A percentile compares a stretch with the other conserved stretches of the same genome.
phyloP scores from a whole-genome alignment of 2,113 vertebrate species.

The Dicrurus megarhynchus region DNA sequence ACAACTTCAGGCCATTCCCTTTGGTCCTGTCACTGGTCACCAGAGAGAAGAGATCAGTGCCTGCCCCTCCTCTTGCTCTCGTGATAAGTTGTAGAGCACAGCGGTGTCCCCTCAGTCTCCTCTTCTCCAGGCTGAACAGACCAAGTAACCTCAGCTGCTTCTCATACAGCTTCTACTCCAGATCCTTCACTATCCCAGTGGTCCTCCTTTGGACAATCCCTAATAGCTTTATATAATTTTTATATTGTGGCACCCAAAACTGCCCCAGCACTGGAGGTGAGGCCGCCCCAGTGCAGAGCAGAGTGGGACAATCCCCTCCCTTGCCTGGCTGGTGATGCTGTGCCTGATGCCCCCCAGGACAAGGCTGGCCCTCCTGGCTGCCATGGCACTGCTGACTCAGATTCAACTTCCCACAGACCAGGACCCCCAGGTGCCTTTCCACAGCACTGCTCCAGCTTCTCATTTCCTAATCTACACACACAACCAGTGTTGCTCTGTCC shows the following conservation, averaged over 20 bases:
- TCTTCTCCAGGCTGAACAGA: not conserved
- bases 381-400: not conserved
- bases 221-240: not conserved
- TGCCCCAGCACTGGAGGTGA: not conserved
- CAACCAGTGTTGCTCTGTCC: not conserved
- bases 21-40: not conserved
- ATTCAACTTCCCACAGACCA: fast-evolving
- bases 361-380: not conserved
- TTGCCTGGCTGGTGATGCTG: fast-evolving
- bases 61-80: not conserved
- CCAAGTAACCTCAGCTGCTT: not conserved
- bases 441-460: not conserved
- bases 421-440: not conserved
- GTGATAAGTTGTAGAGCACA: not conserved
- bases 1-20: not conserved
- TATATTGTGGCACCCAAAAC: not conserved
- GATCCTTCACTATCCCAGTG: fast-evolving
- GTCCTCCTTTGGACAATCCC: not conserved
- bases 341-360: not conserved
- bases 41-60: not conserved
- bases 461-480: not conserved
- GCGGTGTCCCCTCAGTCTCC: not conserved
- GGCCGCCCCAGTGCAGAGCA: not conserved
- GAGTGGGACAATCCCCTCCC: not conserved
- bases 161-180: fast-evolving